Evolutionary conservation across 2,797 vertebrate species (phyloP).

Genomic region (Artibeus lituratus): DNA sequence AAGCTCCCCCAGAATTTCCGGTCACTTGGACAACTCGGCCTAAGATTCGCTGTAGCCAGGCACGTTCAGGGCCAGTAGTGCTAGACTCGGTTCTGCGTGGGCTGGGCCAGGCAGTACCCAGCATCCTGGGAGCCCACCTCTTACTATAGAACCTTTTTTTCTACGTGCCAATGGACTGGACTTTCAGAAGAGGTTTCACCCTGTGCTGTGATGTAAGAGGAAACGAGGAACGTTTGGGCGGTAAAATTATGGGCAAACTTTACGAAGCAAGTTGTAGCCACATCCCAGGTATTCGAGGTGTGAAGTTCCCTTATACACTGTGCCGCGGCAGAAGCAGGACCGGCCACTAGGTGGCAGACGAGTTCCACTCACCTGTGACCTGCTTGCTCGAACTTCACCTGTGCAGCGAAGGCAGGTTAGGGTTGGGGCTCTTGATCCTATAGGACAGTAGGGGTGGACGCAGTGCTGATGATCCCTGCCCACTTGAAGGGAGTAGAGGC

Average conservation of each 20-base stretch:
- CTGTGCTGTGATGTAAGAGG: neutral
- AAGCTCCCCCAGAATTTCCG: neutral
- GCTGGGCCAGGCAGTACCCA: neutral
- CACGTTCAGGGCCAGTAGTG: accelerated
- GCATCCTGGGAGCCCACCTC: neutral
- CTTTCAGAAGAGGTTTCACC: neutral
- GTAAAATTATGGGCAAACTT: neutral
- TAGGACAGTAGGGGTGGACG: neutral
- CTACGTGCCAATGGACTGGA: no score
- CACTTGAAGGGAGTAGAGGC: neutral
- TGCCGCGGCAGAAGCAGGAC: accelerated
- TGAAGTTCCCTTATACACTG: accelerated
- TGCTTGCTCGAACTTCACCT: accelerated
- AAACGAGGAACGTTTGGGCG: no score
- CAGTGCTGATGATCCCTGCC: accelerated
- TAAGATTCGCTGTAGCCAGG: neutral
- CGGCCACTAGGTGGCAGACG: conserved; percentile 37
- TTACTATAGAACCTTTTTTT: neutral
- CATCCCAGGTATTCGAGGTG: neutral
- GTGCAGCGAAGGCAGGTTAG: no score
- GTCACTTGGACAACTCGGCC: neutral
- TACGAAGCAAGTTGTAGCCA: neutral
- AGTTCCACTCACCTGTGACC: neutral
- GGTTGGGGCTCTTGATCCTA: neutral
- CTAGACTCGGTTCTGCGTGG: neutral